Evolutionary conservation across 2,888 invertebrate genomes (phyloP), one percentile per base, ranked within the genome.

Genomic region (Drosophila leonis): DNA sequence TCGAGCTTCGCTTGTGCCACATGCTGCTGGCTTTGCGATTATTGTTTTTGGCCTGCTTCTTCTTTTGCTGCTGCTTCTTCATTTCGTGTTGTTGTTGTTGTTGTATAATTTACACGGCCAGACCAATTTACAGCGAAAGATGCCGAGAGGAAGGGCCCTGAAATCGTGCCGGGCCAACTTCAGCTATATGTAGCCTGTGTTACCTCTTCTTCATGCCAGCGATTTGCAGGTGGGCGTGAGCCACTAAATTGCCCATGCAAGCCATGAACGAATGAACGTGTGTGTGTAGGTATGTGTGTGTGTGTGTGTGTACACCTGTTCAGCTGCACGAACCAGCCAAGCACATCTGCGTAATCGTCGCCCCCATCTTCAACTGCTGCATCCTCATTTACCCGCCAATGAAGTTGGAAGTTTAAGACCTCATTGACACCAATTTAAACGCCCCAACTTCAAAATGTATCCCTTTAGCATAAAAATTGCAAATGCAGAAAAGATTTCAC

Each of bases 211-310:
- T 66, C 67, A 62, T 59, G 78, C 69, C 64, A 52, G 46, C 66
- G 65, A 69, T 67, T 74, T 78, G 70, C 79, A 82, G 82, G 79
- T 79, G 80, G 83, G 87, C 72, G 83, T 86, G 49, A 67, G 85
- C 67, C 55, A 70, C 60, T 71, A 83, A 83, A 90, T 83, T 90
- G 89, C 63, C 65, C 72, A 74, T 74, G 72, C 42, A 49, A 39
- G 44, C 18, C 18, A n/a, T 24, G n/a, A 9, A 6, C 15, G 13
- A 60, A 18, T 29, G 12, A 52, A 7, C 31, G 6, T 42, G 20
- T 39, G 7, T 39, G 39, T 64, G 29, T 59, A 52, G 56, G 33
- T 52, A 24, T 59, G 56, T 67, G 41, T 41, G 33, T 52, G 8
- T 51, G 41, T 61, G 9, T 64, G 57, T 74, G 59, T 66, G 59